Conservation (phyloP, 2,888 invertebrate species). For the Oxycera nigricornis region DNA sequence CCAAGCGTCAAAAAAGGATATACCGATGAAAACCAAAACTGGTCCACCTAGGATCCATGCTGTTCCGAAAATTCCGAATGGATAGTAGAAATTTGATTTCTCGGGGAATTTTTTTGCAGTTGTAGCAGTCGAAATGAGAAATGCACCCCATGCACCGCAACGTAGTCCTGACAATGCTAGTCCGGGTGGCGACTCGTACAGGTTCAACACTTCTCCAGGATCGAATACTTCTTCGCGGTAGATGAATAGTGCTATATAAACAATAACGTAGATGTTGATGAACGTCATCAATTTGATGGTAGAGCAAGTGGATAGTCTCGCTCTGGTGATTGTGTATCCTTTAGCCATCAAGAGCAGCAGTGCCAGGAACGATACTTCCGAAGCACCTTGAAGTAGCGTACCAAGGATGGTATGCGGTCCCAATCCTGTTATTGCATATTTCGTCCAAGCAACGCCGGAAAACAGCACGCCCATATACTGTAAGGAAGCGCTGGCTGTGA, state of each 20-base stretch:
- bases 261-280: slow-evolving; percentile 76
- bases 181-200: slow-evolving; percentile 91
- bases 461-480: slow-evolving; percentile 76
- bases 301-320: slow-evolving; percentile 74
- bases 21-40: slow-evolving; percentile 77
- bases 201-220: slow-evolving; percentile 86
- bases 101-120: slow-evolving; percentile 85
- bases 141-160: slow-evolving; percentile 83
- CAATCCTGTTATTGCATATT: slow-evolving; percentile 77
- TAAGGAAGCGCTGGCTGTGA: slow-evolving; percentile 72
- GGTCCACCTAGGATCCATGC: slow-evolving; percentile 88
- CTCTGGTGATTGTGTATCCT: slow-evolving; percentile 90
- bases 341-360: slow-evolving; percentile 84
- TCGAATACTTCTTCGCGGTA: slow-evolving; percentile 89
- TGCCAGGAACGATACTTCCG: slow-evolving; percentile 78
- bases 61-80: slow-evolving; percentile 82
- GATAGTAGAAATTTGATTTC: slow-evolving; percentile 82
- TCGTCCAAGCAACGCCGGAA: slow-evolving; percentile 74
- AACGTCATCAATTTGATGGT: slow-evolving; percentile 81
- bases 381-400: slow-evolving; percentile 67
- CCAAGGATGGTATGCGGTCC: slow-evolving; percentile 66
- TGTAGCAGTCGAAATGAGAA: slow-evolving; percentile 66
- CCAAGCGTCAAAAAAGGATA: slow-evolving; percentile 82
- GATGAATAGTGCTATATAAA: slow-evolving; percentile 78
- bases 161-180: slow-evolving; percentile 80